A percentile compares a stretch with the other conserved stretches of the same genome.
phyloP scores from a whole-genome alignment of 2,113 vertebrate species.

The Poeciliopsis prolifica region DNA sequence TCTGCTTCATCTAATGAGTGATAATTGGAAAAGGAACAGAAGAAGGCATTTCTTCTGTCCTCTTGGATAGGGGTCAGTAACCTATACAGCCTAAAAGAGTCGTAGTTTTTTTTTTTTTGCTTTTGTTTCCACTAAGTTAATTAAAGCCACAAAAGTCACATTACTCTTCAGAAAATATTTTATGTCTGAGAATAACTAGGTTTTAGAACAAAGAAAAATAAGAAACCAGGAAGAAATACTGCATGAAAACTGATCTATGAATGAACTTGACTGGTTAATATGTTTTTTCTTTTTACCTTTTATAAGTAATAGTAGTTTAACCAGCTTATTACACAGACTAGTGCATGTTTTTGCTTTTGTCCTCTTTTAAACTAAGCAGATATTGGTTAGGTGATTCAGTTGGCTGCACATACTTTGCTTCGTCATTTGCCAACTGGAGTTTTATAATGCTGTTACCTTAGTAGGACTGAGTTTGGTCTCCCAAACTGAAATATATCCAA shows the following conservation, averaged over 20 bases:
- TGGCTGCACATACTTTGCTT: not conserved
- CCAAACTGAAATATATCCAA: not conserved
- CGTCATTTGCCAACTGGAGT: not conserved
- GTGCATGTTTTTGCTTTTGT: not conserved
- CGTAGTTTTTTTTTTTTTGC: too few relatives aligned
- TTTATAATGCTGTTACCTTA: not conserved
- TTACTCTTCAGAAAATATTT: too few relatives aligned
- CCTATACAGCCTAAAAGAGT: too few relatives aligned
- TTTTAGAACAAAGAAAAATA: not conserved
- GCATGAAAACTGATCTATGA: too few relatives aligned
- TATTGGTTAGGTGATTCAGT: not conserved
- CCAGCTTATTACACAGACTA: not conserved
- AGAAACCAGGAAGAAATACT: not conserved
- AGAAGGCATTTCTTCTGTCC: not conserved
- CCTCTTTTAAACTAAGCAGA: too few relatives aligned
- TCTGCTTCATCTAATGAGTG: not conserved
- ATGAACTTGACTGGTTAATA: too few relatives aligned
- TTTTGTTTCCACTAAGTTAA: not conserved
- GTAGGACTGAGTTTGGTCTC: not conserved
- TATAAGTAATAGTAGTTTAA: not conserved
- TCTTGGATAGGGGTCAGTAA: not conserved
- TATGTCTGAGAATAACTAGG: not conserved
- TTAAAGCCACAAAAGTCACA: not conserved
- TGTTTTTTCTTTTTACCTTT: not conserved
- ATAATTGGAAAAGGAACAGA: not conserved